phyloP scores from a whole-genome alignment of 2,113 vertebrate species.

The Pimephales promelas region DNA sequence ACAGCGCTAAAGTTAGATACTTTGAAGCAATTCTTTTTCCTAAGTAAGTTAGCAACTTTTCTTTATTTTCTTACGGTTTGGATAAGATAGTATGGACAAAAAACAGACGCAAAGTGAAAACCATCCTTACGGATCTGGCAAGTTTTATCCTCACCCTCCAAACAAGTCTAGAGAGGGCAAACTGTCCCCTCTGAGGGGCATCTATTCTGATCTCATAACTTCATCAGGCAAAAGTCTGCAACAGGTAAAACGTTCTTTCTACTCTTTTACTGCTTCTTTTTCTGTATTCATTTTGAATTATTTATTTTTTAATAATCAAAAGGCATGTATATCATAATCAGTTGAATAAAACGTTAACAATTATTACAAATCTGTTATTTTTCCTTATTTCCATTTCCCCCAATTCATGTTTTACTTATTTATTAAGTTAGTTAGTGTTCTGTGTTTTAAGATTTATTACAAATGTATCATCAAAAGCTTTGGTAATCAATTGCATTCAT shows the following conservation, averaged over 20 bases:
- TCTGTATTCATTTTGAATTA: too few relatives aligned
- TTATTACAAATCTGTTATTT: too few relatives aligned
- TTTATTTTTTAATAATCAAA: too few relatives aligned
- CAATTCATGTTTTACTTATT: background rate
- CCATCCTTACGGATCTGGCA: background rate
- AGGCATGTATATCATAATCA: too few relatives aligned
- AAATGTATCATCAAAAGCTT: too few relatives aligned
- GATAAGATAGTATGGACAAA: conserved; percentile 58
- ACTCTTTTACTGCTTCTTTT: background rate
- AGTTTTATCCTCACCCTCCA: conserved; percentile 58
- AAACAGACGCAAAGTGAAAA: conserved; percentile 10
- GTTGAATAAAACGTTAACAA: too few relatives aligned
- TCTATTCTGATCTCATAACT: conserved; percentile 73
- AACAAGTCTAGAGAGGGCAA: conserved; percentile 31
- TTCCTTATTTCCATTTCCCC: background rate
- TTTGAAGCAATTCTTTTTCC: background rate
- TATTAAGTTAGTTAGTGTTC: too few relatives aligned
- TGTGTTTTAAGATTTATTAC: too few relatives aligned
- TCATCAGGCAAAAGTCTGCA: conserved; percentile 60
- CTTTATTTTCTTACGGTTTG: background rate
- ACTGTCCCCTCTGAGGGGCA: conserved; percentile 53
- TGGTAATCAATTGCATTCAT: too few relatives aligned
- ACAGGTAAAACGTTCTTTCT: conserved; percentile 65
- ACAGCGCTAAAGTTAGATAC: background rate
- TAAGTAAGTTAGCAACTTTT: background rate